phyloP scores from a whole-genome alignment of 2,888 invertebrate species.

The Eubasilissa splendida region DNA sequence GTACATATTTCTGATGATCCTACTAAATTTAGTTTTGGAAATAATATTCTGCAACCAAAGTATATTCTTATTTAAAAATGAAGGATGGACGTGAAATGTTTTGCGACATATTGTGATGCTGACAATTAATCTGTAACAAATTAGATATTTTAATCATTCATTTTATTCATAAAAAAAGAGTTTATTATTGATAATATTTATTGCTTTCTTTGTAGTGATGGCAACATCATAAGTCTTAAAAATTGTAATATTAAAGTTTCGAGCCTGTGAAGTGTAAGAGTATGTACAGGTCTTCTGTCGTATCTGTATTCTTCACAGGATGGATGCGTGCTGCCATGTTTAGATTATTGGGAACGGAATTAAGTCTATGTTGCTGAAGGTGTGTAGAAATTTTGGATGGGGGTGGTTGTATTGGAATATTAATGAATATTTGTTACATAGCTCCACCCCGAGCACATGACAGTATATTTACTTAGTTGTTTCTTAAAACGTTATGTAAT shows the following conservation, averaged over 20 bases:
- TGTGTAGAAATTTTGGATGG: too few relatives aligned
- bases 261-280: too few relatives aligned
- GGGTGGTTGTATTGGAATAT: too few relatives aligned
- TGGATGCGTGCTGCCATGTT: too few relatives aligned
- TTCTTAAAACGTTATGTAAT: not conserved
- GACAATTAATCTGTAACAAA: conserved; percentile 7
- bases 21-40: conserved; percentile 28
- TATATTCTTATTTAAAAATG: conserved; percentile 33
- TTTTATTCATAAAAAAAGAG: conserved; percentile 20
- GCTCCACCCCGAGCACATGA: too few relatives aligned
- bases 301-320: too few relatives aligned
- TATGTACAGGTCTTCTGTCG: too few relatives aligned
- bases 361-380: too few relatives aligned
- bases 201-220: conserved; percentile 30
- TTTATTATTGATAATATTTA: conserved; percentile 33
- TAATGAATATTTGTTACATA: too few relatives aligned
- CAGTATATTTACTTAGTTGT: not conserved
- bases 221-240: conserved; percentile 16
- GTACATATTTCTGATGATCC: conserved; percentile 22
- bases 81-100: not conserved
- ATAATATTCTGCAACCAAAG: conserved; percentile 37
- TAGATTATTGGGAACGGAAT: too few relatives aligned
- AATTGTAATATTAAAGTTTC: too few relatives aligned
- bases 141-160: conserved; percentile 23
- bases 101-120: not conserved